Evolutionary conservation across 2,797 vertebrate species (phyloP).

Genomic region (Borostomias antarcticus): DNA sequence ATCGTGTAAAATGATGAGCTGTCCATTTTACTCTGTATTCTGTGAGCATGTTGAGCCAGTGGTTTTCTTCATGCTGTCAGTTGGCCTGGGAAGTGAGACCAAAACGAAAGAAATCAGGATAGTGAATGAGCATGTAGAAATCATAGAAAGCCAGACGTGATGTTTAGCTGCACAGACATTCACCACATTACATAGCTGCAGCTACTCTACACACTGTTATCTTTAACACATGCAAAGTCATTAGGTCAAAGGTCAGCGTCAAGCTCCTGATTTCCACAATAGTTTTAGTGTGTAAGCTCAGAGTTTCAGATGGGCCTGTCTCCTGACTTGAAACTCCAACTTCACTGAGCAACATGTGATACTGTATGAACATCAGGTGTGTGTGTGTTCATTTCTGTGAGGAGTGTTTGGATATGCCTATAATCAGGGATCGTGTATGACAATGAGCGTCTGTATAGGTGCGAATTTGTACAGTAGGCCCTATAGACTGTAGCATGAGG

Average conservation of each 20-base stretch:
- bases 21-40: neutral
- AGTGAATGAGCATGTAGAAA: no score
- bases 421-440: no score
- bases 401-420: neutral
- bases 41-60: neutral
- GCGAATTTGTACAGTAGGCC: no score
- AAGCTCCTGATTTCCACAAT: slow-evolving; percentile 14
- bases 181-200: neutral
- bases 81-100: no score
- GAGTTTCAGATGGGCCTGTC: neutral
- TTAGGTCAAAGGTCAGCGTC: slow-evolving; percentile 7
- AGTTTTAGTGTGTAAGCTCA: slow-evolving; percentile 22
- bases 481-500: no score
- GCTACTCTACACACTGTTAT: neutral
- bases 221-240: no score
- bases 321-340: neutral
- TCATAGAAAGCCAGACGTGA: no score
- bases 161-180: neutral
- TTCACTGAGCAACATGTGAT: neutral
- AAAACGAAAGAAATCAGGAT: no score
- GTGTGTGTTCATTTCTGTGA: neutral
- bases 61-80: neutral
- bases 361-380: neutral
- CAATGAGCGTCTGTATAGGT: no score
- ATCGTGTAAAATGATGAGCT: neutral